phyloP scores from a whole-genome alignment of 1,140 invertebrate genomes.

The Achroia grisella region DNA sequence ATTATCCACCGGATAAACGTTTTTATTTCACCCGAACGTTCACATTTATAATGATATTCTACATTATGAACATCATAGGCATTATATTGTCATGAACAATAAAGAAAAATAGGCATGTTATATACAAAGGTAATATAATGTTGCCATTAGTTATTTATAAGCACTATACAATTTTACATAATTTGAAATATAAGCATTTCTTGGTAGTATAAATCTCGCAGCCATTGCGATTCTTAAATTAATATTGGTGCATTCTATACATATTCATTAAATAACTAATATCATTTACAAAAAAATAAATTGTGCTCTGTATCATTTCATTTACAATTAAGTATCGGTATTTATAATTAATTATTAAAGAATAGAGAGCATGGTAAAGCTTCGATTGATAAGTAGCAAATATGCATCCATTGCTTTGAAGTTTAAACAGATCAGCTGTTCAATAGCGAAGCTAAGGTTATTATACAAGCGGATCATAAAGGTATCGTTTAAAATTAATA shows the following conservation, averaged over 20 bases:
- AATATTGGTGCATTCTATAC: conserved; percentile 13
- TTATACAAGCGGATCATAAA: too few species aligned
- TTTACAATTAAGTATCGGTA: too few species aligned
- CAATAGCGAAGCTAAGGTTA: too few species aligned
- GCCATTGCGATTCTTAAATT: neutral
- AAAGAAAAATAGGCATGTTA: conserved; percentile 56
- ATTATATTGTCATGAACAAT: conserved; percentile 62
- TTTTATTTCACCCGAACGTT: conserved; percentile 58
- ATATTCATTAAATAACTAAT: conserved; percentile 19
- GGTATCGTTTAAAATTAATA: neutral
- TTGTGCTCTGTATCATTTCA: conserved; percentile 9
- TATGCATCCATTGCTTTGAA: too few species aligned
- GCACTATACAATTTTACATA: conserved; percentile 69
- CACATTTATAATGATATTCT: conserved; percentile 61
- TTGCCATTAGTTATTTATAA: conserved; percentile 59
- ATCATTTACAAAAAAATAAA: conserved; percentile 19
- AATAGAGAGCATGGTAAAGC: conserved; percentile 3
- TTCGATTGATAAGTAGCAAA: too few species aligned
- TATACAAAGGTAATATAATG: conserved; percentile 51
- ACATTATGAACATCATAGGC: conserved; percentile 64
- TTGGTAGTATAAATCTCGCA: conserved; percentile 20
- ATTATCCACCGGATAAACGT: conserved; percentile 62
- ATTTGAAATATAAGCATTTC: conserved; percentile 45
- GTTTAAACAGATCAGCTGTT: too few species aligned
- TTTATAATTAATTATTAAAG: neutral